These are phyloP conservation scores for Pantala flavescens DNA, from an alignment of 1,140 invertebrate species.

Conservation along the genomic window DNA sequence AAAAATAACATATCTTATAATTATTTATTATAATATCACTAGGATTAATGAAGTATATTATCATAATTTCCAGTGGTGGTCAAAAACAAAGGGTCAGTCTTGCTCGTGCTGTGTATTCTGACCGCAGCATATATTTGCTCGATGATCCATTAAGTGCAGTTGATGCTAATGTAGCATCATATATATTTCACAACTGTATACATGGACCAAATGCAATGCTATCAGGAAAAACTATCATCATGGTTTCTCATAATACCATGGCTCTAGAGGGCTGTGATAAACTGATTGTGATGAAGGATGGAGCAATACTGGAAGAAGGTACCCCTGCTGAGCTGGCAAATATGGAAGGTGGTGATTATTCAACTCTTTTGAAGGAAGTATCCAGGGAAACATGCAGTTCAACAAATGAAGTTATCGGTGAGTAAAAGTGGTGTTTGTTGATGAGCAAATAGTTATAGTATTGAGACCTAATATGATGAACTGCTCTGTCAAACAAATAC, in stretches of 20 bases:
- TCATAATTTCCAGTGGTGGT: constrained; percentile 34
- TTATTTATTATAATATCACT: too few relatives aligned
- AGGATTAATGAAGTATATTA: too few relatives aligned
- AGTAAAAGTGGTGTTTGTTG: too few relatives aligned
- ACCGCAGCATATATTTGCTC: constrained; percentile 39
- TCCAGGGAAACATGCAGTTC: too few relatives aligned
- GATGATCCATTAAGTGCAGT: constrained; percentile 47
- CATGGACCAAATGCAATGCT: neutral
- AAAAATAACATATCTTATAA: too few relatives aligned
- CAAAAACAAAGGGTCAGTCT: constrained; percentile 49
- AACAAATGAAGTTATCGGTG: too few relatives aligned
- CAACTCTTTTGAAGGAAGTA: neutral
- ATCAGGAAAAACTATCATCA: neutral
- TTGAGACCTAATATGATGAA: too few relatives aligned
- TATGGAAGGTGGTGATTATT: neutral
- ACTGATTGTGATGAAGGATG: neutral
- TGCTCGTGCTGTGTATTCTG: constrained; percentile 45
- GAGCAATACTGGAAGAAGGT: neutral
- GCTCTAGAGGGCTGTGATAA: neutral
- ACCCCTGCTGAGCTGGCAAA: neutral
- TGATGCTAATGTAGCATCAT: constrained; percentile 39
- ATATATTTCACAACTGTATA: constrained; percentile 39
- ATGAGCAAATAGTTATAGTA: too few relatives aligned
- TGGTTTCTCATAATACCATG: neutral
- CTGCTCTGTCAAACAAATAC: too few relatives aligned